Conservation (phyloP, 1,140 invertebrate species). For the Brachionus paranguensis region DNA sequence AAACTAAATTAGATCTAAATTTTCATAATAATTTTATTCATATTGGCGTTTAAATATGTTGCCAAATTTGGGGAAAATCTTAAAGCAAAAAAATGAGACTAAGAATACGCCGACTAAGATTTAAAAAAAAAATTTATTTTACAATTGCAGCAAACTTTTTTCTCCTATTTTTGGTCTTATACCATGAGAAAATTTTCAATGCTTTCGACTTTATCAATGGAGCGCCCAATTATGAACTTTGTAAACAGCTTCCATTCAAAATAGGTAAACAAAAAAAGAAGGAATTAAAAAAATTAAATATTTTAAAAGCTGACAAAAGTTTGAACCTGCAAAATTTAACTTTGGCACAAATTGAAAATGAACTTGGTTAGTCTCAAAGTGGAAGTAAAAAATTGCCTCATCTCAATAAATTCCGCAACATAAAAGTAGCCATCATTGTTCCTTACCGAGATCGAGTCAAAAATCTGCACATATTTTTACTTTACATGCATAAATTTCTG, state of each 20-base stretch:
- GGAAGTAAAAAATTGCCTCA: conserved; percentile 65
- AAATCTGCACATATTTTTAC: conserved; percentile 72
- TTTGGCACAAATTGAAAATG: conserved; percentile 50
- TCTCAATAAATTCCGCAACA: neutral
- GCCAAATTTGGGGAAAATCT: too few relatives aligned
- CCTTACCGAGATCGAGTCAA: conserved; percentile 74
- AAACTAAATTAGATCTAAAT: too few relatives aligned
- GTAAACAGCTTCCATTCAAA: neutral
- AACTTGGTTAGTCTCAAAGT: conserved; percentile 65
- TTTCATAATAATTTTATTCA: too few relatives aligned
- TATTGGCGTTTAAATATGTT: too few relatives aligned
- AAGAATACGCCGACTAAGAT: neutral
- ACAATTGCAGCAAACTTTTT: neutral
- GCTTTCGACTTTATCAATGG: neutral
- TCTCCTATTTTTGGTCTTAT: neutral
- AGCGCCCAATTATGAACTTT: neutral
- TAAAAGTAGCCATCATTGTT: conserved; percentile 70
- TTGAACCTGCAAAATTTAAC: neutral
- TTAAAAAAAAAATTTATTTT: neutral
- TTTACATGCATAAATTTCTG: conserved; percentile 81
- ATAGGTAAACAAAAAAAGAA: neutral
- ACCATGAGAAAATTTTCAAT: conserved; percentile 15
- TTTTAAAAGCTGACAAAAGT: neutral
- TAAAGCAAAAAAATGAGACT: neutral
- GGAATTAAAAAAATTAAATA: neutral